Evolutionary conservation across 2,113 vertebrate species (phyloP).

Genomic region (Notothenia coriiceps): DNA sequence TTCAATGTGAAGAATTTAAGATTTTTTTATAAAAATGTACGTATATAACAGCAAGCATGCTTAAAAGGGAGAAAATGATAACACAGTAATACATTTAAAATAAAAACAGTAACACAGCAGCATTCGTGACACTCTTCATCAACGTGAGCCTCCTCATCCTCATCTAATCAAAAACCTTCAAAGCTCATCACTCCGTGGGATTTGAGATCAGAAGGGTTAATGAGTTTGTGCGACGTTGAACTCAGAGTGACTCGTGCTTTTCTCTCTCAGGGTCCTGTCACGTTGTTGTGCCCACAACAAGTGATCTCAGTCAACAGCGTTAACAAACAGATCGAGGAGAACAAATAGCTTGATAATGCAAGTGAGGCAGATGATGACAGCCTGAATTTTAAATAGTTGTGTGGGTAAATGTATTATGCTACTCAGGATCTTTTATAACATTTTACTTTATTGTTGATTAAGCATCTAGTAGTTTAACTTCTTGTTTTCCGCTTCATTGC

Average conservation of each 20-base stretch:
- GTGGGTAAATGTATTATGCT: background rate
- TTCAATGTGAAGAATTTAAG: background rate
- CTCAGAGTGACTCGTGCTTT: background rate
- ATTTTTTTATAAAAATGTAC: background rate
- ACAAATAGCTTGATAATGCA: background rate
- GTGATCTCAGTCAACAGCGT: background rate
- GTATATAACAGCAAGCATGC: background rate
- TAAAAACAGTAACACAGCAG: background rate
- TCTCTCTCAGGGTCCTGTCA: background rate
- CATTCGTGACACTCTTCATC: too few species aligned
- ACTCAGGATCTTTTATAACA: background rate
- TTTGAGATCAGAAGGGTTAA: background rate
- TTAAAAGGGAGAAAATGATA: background rate
- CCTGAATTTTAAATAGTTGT: background rate
- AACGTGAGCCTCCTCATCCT: background rate
- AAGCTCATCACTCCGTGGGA: background rate
- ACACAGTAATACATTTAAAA: background rate
- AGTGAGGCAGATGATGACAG: background rate
- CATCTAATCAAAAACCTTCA: background rate
- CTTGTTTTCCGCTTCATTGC: background rate
- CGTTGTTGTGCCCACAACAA: background rate
- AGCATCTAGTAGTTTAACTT: background rate
- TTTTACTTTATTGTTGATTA: background rate
- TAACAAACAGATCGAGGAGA: background rate
- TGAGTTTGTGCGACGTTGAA: background rate